A percentile compares a stretch with the other conserved stretches of the same genome.
Evolutionary conservation across 2,797 vertebrate genomes (phyloP).

Genomic region (Bovichtus variegatus): DNA sequence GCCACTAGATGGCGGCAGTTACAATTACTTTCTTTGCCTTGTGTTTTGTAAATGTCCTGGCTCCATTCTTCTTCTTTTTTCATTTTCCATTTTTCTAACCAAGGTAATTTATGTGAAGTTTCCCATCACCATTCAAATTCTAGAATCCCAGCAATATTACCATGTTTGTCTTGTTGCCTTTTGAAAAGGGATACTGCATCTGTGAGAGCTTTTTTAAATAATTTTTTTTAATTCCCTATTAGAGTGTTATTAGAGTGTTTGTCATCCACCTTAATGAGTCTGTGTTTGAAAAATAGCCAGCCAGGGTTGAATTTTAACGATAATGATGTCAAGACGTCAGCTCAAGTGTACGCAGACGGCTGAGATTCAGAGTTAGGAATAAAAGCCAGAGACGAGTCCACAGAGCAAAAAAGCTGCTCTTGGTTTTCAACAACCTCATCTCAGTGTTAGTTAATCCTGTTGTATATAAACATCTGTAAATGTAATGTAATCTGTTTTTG

Average conservation of each 20-base stretch:
- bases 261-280: slow-evolving; percentile 54
- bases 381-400: slow-evolving; percentile 78
- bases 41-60: slow-evolving; percentile 33
- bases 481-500: slow-evolving; percentile 61
- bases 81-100: background rate
- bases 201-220: slow-evolving; percentile 30
- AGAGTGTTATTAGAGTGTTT: slow-evolving; percentile 55
- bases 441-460: slow-evolving; percentile 76
- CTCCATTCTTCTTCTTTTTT: slow-evolving; percentile 26
- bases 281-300: slow-evolving; percentile 57
- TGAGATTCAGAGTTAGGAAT: slow-evolving; percentile 74
- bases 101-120: slow-evolving; percentile 15
- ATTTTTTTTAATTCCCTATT: slow-evolving; percentile 43
- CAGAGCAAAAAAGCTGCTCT: slow-evolving; percentile 64
- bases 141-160: slow-evolving; percentile 53
- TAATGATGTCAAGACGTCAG: slow-evolving; percentile 69
- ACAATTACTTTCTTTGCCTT: slow-evolving; percentile 47
- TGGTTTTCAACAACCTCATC: slow-evolving; percentile 72
- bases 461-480: slow-evolving; percentile 73
- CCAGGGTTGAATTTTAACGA: slow-evolving; percentile 58
- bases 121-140: slow-evolving; percentile 6
- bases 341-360: slow-evolving; percentile 48
- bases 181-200: slow-evolving; percentile 84
- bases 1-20: slow-evolving; percentile 75
- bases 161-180: slow-evolving; percentile 45